phyloP scores from a whole-genome alignment of 2,888 invertebrate genomes.

The Phyto melanocephala region DNA sequence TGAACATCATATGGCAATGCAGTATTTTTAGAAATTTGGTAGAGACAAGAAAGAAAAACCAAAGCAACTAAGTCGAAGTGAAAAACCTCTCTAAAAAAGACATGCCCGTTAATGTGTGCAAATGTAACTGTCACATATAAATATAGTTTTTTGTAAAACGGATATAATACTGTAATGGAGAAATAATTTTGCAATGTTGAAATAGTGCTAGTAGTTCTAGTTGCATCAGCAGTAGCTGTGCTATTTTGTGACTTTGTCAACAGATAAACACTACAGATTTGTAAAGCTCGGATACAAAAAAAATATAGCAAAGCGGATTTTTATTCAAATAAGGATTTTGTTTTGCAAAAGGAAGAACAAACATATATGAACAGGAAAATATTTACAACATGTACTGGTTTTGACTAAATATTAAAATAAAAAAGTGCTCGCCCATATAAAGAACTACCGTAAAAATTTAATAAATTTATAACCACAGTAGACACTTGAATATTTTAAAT shows the following conservation, averaged over 20 bases:
- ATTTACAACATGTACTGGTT: not conserved
- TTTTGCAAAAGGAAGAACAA: constrained; percentile 15
- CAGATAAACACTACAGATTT: constrained; percentile 37
- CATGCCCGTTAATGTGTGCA: constrained; percentile 4
- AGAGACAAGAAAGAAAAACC: not conserved
- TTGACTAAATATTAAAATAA: too few relatives aligned
- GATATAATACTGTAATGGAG: not conserved
- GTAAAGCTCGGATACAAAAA: not conserved
- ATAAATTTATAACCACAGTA: too few relatives aligned
- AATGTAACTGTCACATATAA: constrained; percentile 41
- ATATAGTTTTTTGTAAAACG: constrained; percentile 5
- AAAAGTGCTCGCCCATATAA: too few relatives aligned
- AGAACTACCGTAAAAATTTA: too few relatives aligned
- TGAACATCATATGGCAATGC: constrained; percentile 19
- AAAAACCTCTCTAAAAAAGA: not conserved
- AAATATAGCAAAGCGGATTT: not conserved
- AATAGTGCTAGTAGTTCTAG: not conserved
- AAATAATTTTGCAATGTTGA: constrained; percentile 18
- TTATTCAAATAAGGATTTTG: not conserved
- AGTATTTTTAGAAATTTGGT: constrained; percentile 39
- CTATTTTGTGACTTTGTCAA: constrained; percentile 20
- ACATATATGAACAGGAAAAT: not conserved
- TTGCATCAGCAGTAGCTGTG: not conserved
- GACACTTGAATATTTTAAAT: too few relatives aligned
- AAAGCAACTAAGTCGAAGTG: not conserved